Evolutionary conservation across 1,140 invertebrate genomes (phyloP), one percentile per base, ranked within the genome.

Genomic region (Diabrotica undecimpunctata): DNA sequence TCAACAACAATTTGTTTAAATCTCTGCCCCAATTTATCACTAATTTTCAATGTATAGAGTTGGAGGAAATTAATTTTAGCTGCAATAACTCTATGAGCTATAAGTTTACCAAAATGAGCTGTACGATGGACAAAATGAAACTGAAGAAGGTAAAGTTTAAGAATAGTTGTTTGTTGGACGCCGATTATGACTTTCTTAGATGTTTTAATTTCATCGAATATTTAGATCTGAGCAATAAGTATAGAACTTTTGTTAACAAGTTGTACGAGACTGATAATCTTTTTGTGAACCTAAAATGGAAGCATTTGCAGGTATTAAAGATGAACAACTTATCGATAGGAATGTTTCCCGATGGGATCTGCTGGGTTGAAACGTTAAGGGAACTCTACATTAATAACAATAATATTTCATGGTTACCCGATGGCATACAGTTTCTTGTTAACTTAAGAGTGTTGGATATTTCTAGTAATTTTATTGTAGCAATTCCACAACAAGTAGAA

Each of bases 161-260:
- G 25, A 66, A 62, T 53, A 10, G 14, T 11, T 41, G 57, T n/a
- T 55, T 66, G 52, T 14, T 55, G 6, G 53, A 53, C 11, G 37
- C 7, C 5, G 65, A 66, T 51, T 66, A 51, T 12, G 35, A 11
- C 5, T 66, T 66, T 39, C 52, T 66, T 36, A 66, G 50, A 14
- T 50, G 59, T 10, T 57, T 66, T 35, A 62, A 38, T 57, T 46
- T 13, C 1, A 7, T 66, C 13, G 38, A 58, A 39, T 62, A 62
- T 13, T 51, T 66, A 9, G 65, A 66, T 53, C 50, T 66, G 10
- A 62, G 65, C 57, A 66, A 56, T 14, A 57, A 62, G 12, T 39
- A 50, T 13, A 37, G 13, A 4, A 25, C n/a, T 5, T 51, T 39
- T 13, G 12, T 62, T 5, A 66, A 66, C n/a, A 51, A 55, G 2